Evolutionary conservation across 2,113 vertebrate genomes (phyloP), one percentile per base, ranked within the genome.

Genomic region (Cairina moschata): DNA sequence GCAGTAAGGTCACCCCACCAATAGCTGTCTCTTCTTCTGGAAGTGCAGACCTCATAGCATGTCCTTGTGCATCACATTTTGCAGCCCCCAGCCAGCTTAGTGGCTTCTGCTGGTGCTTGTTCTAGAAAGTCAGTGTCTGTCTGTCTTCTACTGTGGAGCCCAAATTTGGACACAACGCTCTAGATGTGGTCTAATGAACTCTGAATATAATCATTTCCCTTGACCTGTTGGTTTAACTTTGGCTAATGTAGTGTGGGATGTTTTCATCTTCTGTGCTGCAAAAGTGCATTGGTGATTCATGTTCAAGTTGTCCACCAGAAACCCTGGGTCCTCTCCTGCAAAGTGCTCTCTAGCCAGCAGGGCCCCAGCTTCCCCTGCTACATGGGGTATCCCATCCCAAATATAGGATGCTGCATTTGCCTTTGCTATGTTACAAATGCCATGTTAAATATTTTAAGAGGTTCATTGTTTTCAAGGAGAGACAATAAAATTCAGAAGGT

Each of bases 361-460:
- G 26, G 23, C 3, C 8, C 26, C 40, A 13, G 14, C 11, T 29
- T 66, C 42, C 59, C 28, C 9, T 55, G 8, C 10, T 67, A 32
- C 38, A 3, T 13, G 59, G 46, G 3, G 38, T 71, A 22, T 48
- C 22, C 13, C 36, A 48, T 8, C 12, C 17, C 29, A 32, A 0
- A 0, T 34, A 10, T 7, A 9, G 2, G 46, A 42, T 20, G 63
- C 32, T 17, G 14, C 2, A 21, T 59, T 81, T n/a, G 42, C 3
- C 18, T 72, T 91, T 52, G 13, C 12, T n/a, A n/a, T n/a, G n/a
- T n/a, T n/a, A n/a, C n/a, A n/a, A n/a, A n/a, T n/a, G 25, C 44
- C 12, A 32, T 14, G 31, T 42, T 63, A 50, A 55, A 72, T 60
- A 72, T 56, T 90, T 83, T 85, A 42, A 56, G 25, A 3, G 0